phyloP scores from a whole-genome alignment of 2,888 invertebrate genomes.

The Drosophila stalkeri region DNA sequence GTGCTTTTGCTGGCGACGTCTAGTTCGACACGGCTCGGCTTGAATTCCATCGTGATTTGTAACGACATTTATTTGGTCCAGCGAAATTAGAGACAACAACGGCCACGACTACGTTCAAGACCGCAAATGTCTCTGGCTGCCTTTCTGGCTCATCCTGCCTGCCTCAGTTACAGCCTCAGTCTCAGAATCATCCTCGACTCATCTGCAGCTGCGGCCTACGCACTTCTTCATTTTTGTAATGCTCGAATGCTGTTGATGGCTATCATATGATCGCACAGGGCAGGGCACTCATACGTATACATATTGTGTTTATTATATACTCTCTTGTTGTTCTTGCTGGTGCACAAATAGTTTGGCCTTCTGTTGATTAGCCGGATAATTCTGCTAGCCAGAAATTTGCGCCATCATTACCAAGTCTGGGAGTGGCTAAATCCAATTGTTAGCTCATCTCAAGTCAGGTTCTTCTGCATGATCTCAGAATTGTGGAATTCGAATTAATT shows the following conservation, averaged over 20 bases:
- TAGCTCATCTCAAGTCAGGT: slow-evolving; percentile 47
- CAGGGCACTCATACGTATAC: slow-evolving; percentile 43
- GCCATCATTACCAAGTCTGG: slow-evolving; percentile 62
- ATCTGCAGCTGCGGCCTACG: slow-evolving; percentile 62
- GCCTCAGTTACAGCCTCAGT: slow-evolving; percentile 30
- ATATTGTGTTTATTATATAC: slow-evolving; percentile 8
- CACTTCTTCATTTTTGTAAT: slow-evolving; percentile 57
- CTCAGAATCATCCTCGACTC: slow-evolving; percentile 28
- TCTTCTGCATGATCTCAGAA: slow-evolving; percentile 41
- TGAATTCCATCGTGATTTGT: slow-evolving; percentile 84
- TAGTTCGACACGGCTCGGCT: slow-evolving; percentile 52
- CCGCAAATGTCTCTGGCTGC: slow-evolving; percentile 32
- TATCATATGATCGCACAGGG: slow-evolving; percentile 58
- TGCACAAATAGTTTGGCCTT: slow-evolving; percentile 43
- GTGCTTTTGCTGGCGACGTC: slow-evolving; percentile 63
- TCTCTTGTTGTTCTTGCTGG: slow-evolving; percentile 8
- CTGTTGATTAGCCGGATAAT: slow-evolving; percentile 72
- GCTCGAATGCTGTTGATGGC: slow-evolving; percentile 56
- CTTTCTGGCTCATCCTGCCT: slow-evolving; percentile 17
- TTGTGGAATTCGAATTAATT: slow-evolving; percentile 35
- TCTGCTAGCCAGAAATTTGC: slow-evolving; percentile 55
- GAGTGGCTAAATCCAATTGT: slow-evolving; percentile 63
- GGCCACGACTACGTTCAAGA: slow-evolving; percentile 32
- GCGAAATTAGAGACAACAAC: slow-evolving; percentile 74
- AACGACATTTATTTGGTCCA: slow-evolving; percentile 82